Evolutionary conservation across 2,113 vertebrate genomes (phyloP).

Genomic region (Coregonus clupeaformis): DNA sequence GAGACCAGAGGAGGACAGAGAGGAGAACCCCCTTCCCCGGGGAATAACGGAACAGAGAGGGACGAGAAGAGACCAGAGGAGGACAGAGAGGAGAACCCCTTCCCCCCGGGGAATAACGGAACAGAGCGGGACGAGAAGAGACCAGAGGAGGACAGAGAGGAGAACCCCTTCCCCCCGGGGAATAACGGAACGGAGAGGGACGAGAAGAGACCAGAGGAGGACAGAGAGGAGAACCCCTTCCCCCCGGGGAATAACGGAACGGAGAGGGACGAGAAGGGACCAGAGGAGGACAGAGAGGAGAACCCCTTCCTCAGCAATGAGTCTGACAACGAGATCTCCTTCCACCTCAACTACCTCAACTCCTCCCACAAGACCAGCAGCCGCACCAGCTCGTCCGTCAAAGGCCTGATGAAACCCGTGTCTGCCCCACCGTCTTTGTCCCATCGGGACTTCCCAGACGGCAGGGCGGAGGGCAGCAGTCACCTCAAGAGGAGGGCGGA

Average conservation of each 20-base stretch:
- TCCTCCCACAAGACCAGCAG: slow-evolving; percentile 82
- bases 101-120: no score
- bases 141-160: slow-evolving; percentile 57
- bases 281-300: slow-evolving; percentile 33
- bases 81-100: no score
- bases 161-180: slow-evolving; percentile 66
- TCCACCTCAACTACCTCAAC: slow-evolving; percentile 80
- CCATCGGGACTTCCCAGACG: slow-evolving; percentile 44
- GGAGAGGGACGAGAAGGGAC: slow-evolving; percentile 46
- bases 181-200: slow-evolving; percentile 60
- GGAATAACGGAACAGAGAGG: slow-evolving; percentile 21
- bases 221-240: slow-evolving; percentile 43
- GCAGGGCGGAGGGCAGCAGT: slow-evolving; percentile 67
- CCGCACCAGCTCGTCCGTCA: slow-evolving; percentile 78
- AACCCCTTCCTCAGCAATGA: slow-evolving; percentile 62
- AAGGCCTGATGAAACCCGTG: slow-evolving; percentile 77
- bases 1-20: slow-evolving; percentile 31
- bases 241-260: slow-evolving; percentile 41
- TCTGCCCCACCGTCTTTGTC: slow-evolving; percentile 59
- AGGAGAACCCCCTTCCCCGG: slow-evolving; percentile 49
- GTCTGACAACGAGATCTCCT: slow-evolving; percentile 81
- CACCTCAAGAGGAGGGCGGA: slow-evolving; percentile 76
- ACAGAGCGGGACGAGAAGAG: slow-evolving; percentile 45
- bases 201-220: slow-evolving; percentile 31
- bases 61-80: slow-evolving; percentile 34